Conservation (phyloP, 2,888 invertebrate genomes). For the Trachelus tabidus region DNA sequence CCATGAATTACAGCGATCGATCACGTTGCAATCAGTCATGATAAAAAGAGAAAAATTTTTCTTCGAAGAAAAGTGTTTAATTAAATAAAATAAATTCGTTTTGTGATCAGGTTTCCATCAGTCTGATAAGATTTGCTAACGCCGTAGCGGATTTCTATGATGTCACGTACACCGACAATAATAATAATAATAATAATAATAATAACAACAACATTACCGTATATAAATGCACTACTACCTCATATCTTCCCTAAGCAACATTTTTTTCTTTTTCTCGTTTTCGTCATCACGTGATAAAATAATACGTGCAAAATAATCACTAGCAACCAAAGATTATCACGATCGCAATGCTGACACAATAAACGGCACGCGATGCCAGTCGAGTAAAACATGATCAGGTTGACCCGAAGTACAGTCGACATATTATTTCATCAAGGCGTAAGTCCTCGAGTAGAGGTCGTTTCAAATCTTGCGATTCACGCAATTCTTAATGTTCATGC, state of each 20-base stretch:
- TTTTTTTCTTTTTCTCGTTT: background rate
- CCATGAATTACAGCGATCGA: background rate
- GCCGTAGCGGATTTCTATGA: constrained; percentile 18
- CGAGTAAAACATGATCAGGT: background rate
- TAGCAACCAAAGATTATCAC: background rate
- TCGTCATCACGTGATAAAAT: background rate
- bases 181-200: constrained; percentile 3
- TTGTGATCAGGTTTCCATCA: constrained; percentile 23
- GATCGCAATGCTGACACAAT: background rate
- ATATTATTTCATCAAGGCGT: no score
- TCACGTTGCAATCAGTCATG: background rate
- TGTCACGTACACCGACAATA: constrained; percentile 6
- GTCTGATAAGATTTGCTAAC: constrained; percentile 35
- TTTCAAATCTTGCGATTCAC: no score
- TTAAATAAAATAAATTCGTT: background rate
- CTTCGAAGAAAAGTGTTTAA: background rate
- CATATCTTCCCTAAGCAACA: background rate
- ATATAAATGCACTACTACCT: background rate
- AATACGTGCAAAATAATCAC: background rate
- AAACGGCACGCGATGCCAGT: background rate
- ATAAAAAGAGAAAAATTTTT: background rate
- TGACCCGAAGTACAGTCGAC: no score
- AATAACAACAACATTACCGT: background rate
- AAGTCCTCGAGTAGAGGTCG: no score
- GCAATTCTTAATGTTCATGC: no score